These are phyloP conservation scores for Ormyrus rosae DNA, from an alignment of 2,888 invertebrate genomes.

Conservation along the genomic window DNA sequence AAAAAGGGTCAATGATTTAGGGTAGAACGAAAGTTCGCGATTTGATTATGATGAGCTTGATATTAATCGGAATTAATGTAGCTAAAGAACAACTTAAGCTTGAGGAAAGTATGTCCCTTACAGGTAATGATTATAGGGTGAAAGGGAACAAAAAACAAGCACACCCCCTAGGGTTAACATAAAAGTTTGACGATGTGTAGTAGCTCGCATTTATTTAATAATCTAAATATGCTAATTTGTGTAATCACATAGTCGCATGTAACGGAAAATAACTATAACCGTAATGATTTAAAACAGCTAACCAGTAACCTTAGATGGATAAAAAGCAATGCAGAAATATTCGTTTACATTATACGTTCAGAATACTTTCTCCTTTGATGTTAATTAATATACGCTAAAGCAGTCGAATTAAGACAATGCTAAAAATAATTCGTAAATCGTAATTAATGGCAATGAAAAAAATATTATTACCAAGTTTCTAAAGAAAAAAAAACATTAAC, in stretches of 20 bases:
- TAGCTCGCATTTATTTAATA: constrained; percentile 41
- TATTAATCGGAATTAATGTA: constrained; percentile 4
- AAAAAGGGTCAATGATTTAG: constrained; percentile 14
- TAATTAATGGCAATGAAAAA: not conserved
- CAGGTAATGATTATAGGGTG: constrained; percentile 41
- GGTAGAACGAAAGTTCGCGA: constrained; percentile 15
- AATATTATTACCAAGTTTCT: constrained; percentile 10
- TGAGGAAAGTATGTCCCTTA: constrained; percentile 24
- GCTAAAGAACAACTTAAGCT: not conserved
- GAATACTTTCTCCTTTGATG: not conserved
- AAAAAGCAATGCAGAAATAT: not conserved
- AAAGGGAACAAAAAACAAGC: constrained; percentile 52
- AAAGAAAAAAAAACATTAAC: not conserved
- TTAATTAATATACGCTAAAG: constrained; percentile 6
- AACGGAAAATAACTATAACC: constrained; percentile 19
- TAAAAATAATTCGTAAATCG: not conserved
- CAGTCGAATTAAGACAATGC: constrained; percentile 6
- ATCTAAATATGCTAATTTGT: constrained; percentile 46
- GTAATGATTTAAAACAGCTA: constrained; percentile 37
- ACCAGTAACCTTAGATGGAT: constrained; percentile 16
- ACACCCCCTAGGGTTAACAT: constrained; percentile 43
- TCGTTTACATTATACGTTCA: not conserved
- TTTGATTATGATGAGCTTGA: constrained; percentile 25
- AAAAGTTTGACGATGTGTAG: constrained; percentile 30
- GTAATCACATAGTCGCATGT: constrained; percentile 19